Conservation (phyloP, 2,888 invertebrate species). For the Drosophila algonquin region DNA sequence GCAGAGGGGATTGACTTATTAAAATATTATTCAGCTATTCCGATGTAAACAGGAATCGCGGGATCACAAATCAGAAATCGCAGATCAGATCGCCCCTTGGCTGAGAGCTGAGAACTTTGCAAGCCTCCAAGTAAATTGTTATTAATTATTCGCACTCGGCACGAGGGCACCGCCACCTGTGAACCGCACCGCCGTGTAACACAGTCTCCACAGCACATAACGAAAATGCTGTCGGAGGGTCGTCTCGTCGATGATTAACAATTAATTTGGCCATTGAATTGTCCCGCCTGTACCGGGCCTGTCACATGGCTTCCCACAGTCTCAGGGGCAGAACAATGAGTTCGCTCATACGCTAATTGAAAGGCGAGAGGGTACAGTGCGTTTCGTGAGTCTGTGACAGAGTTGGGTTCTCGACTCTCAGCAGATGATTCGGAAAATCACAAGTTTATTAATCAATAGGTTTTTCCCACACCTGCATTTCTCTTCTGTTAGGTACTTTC, state of each 20-base stretch:
- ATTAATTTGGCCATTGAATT: conserved; percentile 37
- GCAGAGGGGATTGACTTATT: neutral
- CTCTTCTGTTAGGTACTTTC: neutral
- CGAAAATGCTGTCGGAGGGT: conserved; percentile 22
- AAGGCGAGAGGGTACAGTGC: neutral
- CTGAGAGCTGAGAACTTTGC: conserved; percentile 11
- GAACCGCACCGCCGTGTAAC: neutral
- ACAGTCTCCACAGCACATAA: neutral
- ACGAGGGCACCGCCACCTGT: conserved; percentile 20
- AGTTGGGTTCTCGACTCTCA: neutral
- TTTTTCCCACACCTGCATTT: neutral
- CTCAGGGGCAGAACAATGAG: neutral
- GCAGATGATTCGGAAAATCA: neutral
- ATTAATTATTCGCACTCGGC: conserved; percentile 38
- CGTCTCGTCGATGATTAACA: conserved; percentile 28
- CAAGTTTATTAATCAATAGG: neutral
- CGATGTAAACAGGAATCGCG: conserved; percentile 37
- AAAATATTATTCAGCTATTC: conserved; percentile 46
- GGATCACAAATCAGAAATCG: neutral
- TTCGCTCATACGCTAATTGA: neutral
- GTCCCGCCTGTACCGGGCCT: conserved; percentile 11
- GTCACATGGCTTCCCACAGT: conserved; percentile 22
- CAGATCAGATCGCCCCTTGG: conserved; percentile 4
- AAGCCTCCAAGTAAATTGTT: conserved; percentile 6
- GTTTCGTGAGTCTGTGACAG: neutral